Evolutionary conservation across 2,113 vertebrate species (phyloP), one percentile per base, ranked within the genome.

Genomic region (Catharus bicknelli): DNA sequence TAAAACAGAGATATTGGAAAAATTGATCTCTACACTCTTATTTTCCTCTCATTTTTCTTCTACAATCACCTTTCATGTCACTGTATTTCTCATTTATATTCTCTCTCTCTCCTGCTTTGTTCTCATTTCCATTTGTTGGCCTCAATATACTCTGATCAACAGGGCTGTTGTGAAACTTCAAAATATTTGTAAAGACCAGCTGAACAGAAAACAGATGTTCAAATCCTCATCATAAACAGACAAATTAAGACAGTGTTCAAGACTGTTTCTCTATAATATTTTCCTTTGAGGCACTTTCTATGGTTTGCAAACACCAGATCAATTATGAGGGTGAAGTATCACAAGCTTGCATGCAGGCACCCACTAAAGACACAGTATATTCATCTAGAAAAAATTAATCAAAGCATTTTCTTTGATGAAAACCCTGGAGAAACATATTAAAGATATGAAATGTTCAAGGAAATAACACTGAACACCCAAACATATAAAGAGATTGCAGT

Each of bases 251-350:
- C 47, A 58, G 29, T 57, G 43, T 75, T 94, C 48, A 78, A 51
- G 55, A 91, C 29, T 51, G 53, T 86, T 93, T 69, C 32, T 90
- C 16, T 63, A 57, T 34, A 68, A 32, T 73, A 77, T 91, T 87
- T 94, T 77, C 86, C 83, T 96, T 83, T 88, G 83, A 83, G 96
- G 63, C 83, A 70, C 83, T 93, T 83, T 83, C 32, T 91, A 36
- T 86, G 61, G 42, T 88, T 93, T 90, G 48, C 27, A 86, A 93
- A 83, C 63, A 91, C 59, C 19, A 77, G 79, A 93, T 94, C 79
- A 88, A 47, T 94, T 94, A 94, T 27, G 57, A 94, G 73, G 70
- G 47, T 77, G 83, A 95, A 88, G 51, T 83, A 93, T 74, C 76
- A 83, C 34, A 88, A 62, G 63, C 34, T 69, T 38, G 83, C 23